Conservation (phyloP, 2,888 invertebrate species). For the Orthonevra nobilis region DNA sequence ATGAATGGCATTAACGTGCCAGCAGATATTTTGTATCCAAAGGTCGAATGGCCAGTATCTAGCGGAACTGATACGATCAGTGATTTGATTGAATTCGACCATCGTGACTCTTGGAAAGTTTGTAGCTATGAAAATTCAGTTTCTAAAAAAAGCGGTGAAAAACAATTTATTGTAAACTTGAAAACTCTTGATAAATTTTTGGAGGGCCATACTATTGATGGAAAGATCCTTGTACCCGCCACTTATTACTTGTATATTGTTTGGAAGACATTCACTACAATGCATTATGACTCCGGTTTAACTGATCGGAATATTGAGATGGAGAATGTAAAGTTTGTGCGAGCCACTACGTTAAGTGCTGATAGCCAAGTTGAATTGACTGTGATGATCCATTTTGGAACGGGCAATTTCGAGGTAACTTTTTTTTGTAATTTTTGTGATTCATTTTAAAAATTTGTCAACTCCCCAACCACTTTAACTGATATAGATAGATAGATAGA, state of each 20-base stretch:
- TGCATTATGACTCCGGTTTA: constrained; percentile 83
- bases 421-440: too few relatives aligned
- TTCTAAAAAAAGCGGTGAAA: constrained; percentile 84
- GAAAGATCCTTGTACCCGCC: constrained; percentile 86
- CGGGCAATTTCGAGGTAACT: constrained; percentile 83
- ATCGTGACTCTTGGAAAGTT: constrained; percentile 87
- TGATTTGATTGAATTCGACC: constrained; percentile 91
- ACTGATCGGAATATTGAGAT: constrained; percentile 88
- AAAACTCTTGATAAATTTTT: constrained; percentile 86
- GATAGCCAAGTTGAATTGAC: constrained; percentile 82
- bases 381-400: constrained; percentile 83
- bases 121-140: constrained; percentile 84
- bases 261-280: constrained; percentile 85
- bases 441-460: too few relatives aligned
- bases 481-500: too few relatives aligned
- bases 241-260: constrained; percentile 88
- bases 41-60: constrained; percentile 89
- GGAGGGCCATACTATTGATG: constrained; percentile 91
- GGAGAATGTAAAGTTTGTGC: constrained; percentile 89
- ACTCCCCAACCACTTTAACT: too few relatives aligned
- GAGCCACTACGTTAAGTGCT: constrained; percentile 89
- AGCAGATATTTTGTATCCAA: constrained; percentile 87
- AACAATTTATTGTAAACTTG: constrained; percentile 82
- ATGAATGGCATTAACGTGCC: constrained; percentile 87
- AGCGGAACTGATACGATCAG: constrained; percentile 91